These are phyloP conservation scores for Alcedo atthis DNA, from an alignment of 2,797 vertebrate genomes.

Conservation along the genomic window DNA sequence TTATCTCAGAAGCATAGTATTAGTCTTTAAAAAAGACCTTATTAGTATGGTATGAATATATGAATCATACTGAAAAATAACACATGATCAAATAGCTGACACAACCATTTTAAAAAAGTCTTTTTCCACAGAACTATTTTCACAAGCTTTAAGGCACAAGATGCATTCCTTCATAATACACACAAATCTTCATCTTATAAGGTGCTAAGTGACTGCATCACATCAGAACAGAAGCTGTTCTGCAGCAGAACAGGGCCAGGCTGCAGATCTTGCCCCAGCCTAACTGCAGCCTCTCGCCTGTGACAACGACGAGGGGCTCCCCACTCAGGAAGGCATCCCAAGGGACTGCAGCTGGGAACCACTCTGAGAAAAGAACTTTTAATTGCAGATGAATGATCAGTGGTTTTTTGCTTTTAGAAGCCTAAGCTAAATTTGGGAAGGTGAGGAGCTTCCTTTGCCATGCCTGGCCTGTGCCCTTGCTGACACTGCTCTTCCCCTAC, in stretches of 20 bases:
- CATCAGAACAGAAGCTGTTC: not conserved
- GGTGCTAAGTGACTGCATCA: not conserved
- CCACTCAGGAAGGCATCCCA: not conserved
- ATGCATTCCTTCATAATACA: not conserved
- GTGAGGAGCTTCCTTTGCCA: not conserved
- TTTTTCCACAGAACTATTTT: not conserved
- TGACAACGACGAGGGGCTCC: accelerated
- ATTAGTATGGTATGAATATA: not conserved
- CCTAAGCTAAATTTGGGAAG: not conserved
- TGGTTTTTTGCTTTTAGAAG: not conserved
- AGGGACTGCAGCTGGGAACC: not conserved
- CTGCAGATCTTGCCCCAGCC: not conserved
- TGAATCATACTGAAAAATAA: conserved; percentile 37
- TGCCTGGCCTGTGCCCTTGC: not conserved
- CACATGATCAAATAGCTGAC: not conserved
- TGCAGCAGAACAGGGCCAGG: not conserved
- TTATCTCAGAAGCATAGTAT: conserved; percentile 9
- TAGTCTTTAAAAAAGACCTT: not conserved
- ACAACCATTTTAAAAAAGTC: not conserved
- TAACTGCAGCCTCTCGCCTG: not conserved
- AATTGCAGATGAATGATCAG: not conserved
- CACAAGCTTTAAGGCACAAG: not conserved
- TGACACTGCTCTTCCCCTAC: not conserved
- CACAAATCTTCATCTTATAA: not conserved
- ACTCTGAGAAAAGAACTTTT: not conserved